phyloP scores from a whole-genome alignment of 1,140 invertebrate species.

The Bombus difficillimus region DNA sequence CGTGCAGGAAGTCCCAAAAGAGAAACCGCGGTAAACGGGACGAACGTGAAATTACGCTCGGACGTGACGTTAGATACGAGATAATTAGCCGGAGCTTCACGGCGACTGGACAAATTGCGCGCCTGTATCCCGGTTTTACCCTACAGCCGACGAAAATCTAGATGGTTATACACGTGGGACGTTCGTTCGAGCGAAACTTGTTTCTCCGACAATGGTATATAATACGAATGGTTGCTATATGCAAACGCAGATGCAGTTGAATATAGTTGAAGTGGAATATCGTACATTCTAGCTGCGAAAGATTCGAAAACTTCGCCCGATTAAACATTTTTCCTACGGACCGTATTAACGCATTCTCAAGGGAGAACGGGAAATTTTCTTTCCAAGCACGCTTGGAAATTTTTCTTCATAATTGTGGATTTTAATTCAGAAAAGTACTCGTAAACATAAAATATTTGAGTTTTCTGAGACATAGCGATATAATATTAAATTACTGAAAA shows the following conservation, averaged over 20 bases:
- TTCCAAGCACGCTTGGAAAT: not conserved
- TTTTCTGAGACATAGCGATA: too few species aligned
- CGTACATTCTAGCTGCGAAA: not conserved
- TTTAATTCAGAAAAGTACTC: too few species aligned
- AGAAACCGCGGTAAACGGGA: not conserved
- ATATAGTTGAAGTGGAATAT: not conserved
- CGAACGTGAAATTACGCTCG: not conserved
- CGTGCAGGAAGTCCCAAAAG: conserved; percentile 2
- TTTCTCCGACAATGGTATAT: not conserved
- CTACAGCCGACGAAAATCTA: not conserved
- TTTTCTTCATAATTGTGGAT: not conserved
- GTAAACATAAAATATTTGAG: too few species aligned
- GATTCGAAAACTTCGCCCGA: not conserved
- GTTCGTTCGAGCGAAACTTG: not conserved
- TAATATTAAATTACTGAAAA: too few species aligned
- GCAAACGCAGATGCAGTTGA: not conserved
- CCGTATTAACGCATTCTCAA: too few species aligned
- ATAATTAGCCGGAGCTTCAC: conserved; percentile 14
- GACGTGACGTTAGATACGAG: conserved; percentile 13
- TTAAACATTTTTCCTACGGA: too few species aligned
- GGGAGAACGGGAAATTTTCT: not conserved
- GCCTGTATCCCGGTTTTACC: conserved; percentile 1
- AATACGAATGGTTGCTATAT: not conserved
- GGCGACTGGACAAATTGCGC: conserved; percentile 7
- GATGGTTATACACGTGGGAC: not conserved